A percentile compares a stretch with the other conserved stretches of the same genome.
Evolutionary conservation across 2,113 vertebrate genomes (phyloP).

Genomic region (Penelope pileata): DNA sequence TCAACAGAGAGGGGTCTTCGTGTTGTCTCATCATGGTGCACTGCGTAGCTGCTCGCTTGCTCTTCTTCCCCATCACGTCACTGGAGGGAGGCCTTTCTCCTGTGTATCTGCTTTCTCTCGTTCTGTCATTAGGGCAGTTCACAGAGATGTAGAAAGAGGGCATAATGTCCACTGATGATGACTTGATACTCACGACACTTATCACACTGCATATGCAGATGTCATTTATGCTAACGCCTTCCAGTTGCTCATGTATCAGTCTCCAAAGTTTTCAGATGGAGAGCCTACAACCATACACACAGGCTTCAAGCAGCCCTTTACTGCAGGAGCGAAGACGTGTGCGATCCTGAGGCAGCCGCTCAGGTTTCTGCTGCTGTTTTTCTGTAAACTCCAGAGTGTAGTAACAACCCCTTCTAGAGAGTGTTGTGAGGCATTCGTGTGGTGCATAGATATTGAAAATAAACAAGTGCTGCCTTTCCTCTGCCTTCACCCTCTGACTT

Average conservation of each 20-base stretch:
- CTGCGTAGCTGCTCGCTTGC: background rate
- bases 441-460: background rate
- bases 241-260: background rate
- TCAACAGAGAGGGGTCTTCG: background rate
- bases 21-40: background rate
- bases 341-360: background rate
- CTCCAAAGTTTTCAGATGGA: background rate
- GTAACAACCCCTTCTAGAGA: background rate
- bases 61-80: constrained; percentile 17
- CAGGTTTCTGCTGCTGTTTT: background rate
- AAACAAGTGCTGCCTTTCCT: constrained; percentile 13
- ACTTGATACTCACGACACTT: background rate
- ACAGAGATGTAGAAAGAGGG: background rate
- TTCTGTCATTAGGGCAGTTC: background rate
- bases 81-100: constrained; percentile 60
- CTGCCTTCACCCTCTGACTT: background rate
- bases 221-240: background rate
- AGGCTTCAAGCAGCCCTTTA: background rate
- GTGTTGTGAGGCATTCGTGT: background rate
- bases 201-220: background rate
- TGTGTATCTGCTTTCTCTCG: background rate
- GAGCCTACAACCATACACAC: background rate
- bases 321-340: background rate
- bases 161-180: background rate
- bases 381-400: background rate